A percentile compares a stretch with the other conserved stretches of the same genome.
Conservation (phyloP, 2,113 vertebrate species). For the Mellivora capensis region DNA sequence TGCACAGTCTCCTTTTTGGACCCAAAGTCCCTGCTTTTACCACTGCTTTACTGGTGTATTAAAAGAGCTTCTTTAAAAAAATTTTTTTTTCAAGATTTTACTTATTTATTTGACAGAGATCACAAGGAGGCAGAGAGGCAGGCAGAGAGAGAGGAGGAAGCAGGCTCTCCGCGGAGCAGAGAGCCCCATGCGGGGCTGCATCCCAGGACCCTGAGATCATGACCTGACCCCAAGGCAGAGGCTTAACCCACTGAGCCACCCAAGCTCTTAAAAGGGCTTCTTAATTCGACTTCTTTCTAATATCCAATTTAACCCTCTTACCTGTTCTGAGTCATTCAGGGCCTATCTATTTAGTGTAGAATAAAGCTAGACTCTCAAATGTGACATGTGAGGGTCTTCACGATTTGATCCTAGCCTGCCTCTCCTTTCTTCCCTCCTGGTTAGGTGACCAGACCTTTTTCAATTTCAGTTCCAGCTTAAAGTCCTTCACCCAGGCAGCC, state of each 20-base stretch:
- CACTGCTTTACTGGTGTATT: neutral
- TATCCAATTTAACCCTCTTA: neutral
- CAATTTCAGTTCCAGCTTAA: neutral
- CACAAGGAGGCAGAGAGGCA: too few relatives aligned
- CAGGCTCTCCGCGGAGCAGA: too few relatives aligned
- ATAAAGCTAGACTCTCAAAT: neutral
- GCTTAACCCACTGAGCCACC: too few relatives aligned
- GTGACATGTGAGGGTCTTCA: neutral
- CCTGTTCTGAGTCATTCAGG: neutral
- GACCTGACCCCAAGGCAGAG: too few relatives aligned
- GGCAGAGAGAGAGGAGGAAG: too few relatives aligned
- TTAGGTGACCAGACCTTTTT: neutral
- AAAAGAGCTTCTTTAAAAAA: neutral
- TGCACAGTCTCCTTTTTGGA: neutral
- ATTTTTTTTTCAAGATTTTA: too few relatives aligned
- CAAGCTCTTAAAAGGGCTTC: neutral
- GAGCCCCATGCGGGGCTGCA: too few relatives aligned
- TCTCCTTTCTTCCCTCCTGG: neutral
- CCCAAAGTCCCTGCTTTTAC: neutral
- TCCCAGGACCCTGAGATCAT: too few relatives aligned
- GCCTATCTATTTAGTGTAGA: neutral
- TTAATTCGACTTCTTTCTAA: neutral
- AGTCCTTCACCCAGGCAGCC: neutral
- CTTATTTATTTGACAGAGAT: too few relatives aligned
- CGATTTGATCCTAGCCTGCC: neutral